Base-by-base conservation (phyloP, 37 sponge, comb jelly and placozoan species). In the Cladorhizidae sp. region DNA sequence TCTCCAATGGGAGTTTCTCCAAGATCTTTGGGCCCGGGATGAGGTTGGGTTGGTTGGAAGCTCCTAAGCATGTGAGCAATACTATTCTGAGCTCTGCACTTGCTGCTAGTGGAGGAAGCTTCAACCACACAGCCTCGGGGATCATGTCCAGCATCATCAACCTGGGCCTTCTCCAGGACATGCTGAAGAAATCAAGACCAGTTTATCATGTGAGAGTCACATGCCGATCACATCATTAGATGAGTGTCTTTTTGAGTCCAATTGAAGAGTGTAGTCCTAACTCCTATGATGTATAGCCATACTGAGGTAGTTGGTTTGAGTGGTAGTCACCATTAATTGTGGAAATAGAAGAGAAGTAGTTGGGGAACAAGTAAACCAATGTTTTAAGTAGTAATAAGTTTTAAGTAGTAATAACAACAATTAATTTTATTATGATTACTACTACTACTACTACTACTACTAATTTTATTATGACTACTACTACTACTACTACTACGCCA, bases 11-110 rank as follows among this genome's bases (percentile, higher is more conserved):
- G 23, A 67, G 85, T 17, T 95, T 95, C 75, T 88, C 93, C 25
- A 95, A 95, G 78, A 70, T 95, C 36, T 95, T 95, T 80, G 88
- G 86, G 41, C 95, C 95, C 57, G 95, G 95, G 26, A 23, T 83
- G 0, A 86, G 95, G 20, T 49, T 95, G 33, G 95, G 95, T 18
- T 95, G 95, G 95, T 25, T 91, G 43, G 95, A 95, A 67, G 89
- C 80, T 0, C 93, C 95, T 62, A 26, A 25, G 14, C 40, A 58
- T 6, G 79, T 95, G 6, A 68, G 70, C 18, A 31, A 77, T 2
- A 57, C 29, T 36, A 36, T 91, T 31, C 31, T 40, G 26, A 54
- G 35, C 33, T 79, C 85, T 68, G 88, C 88, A 11, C 56, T 59
- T 25, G 25, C 64, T 25, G 23, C 28, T 22, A 89, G 91, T 75